phyloP scores from a whole-genome alignment of 2,113 vertebrate genomes.

The Gulo gulo region DNA sequence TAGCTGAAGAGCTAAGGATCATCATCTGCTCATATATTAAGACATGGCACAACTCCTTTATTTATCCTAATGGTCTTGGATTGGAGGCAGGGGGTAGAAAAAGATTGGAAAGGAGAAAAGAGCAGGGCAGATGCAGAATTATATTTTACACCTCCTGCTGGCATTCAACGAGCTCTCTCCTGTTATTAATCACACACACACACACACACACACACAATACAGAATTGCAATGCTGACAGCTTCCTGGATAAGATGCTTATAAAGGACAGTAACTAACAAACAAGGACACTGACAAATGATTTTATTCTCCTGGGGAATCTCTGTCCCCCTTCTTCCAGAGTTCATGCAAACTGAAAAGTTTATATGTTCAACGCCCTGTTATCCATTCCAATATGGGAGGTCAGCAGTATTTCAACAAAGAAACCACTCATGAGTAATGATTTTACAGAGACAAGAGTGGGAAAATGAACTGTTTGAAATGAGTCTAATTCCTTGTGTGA shows the following conservation, averaged over 20 bases:
- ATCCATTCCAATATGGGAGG: constrained; percentile 63
- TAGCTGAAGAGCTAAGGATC: constrained; percentile 62
- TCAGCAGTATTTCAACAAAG: constrained; percentile 70
- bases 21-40: constrained; percentile 77
- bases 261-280: constrained; percentile 77
- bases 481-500: constrained; percentile 73
- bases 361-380: constrained; percentile 73
- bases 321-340: constrained; percentile 9
- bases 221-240: constrained; percentile 70
- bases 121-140: constrained; percentile 61
- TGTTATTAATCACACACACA: constrained; percentile 72
- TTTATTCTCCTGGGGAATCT: constrained; percentile 53
- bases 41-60: constrained; percentile 72
- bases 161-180: constrained; percentile 60
- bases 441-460: constrained; percentile 67
- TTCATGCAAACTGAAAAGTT: constrained; percentile 73
- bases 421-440: constrained; percentile 69
- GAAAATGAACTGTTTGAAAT: constrained; percentile 67
- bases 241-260: constrained; percentile 67
- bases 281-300: constrained; percentile 76
- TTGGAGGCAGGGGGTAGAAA: background rate
- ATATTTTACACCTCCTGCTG: constrained; percentile 74
- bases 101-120: constrained; percentile 52
- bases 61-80: constrained; percentile 69
- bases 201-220: constrained; percentile 39